Base-by-base conservation (phyloP, 1,140 invertebrate genomes). In the Pollicipes pollicipes region DNA sequence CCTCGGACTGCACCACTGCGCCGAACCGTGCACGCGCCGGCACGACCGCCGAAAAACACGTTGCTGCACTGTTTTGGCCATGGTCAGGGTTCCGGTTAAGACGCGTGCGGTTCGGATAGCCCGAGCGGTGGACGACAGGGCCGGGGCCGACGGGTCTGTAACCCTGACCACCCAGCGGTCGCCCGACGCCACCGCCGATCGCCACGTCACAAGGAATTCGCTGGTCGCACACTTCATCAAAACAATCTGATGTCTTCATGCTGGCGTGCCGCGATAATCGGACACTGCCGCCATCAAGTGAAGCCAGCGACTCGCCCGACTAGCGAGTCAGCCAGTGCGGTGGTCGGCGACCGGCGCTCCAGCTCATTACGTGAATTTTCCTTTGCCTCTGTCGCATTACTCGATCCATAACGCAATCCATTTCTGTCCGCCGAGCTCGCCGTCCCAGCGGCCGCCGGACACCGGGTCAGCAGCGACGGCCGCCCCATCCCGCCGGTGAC, bases 161-260 rank as follows among this genome's bases (percentile, higher is more conserved):
- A 24, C 45, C 32, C 45, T 10, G 45, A 2, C 45, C 45, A 58
- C 45, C 45, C 45, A 58, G 45, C 17, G 45, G 45, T 58, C 45
- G 24, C 13, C 45, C 8, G 24, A 58, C 24, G n/a, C 45, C 10
- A 21, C 45, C 45, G 8, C 45, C 45, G 24, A 21, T 21, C 45
- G 13, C 2, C 45, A 58, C 45, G 24, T 24, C 45, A 24, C 13
- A 10, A 24, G 45, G 45, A 10, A 24, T 24, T 58, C 45, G 13
- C 8, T 21, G 45, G 13, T 58, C 45, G 13, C 45, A 58, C 45
- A 58, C 45, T 58, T 58, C 45, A 58, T 58, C 45, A 58, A 58
- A 58, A 58, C 45, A 58, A 58, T 58, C 45, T 58, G 45, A 58
- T 58, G 45, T 58, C 45, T 58, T 58, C 45, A 58, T 58, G 45